Evolutionary conservation across 2,113 vertebrate species (phyloP), one percentile per base, ranked within the genome.

Genomic region (Chaenocephalus aceratus): DNA sequence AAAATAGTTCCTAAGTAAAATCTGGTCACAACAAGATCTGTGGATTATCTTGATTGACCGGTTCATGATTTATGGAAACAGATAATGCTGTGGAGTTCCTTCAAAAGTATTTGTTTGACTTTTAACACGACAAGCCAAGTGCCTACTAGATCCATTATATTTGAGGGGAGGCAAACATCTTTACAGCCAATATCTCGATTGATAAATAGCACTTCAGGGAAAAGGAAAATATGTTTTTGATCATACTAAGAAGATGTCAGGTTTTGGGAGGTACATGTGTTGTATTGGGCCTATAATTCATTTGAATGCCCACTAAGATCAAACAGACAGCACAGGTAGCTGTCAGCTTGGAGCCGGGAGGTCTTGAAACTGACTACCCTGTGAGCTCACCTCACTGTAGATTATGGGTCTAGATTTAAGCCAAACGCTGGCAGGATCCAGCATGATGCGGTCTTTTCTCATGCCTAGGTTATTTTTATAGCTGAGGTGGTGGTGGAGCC

Each of bases 401-500:
- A 86, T 83, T 72, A 70, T 60, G 30, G 59, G 86, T 68, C 75
- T 72, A 48, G n/a, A n/a, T 66, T 80, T 46, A 48, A 74, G 51
- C 74, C 52, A 74, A 72, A 70, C 62, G 58, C 54, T 62, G 82
- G 75, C 82, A 80, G 57, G 56, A 60, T 81, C 73, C 36, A 54
- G 57, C 67, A 75, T 72, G 75, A 89, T 83, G 82, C 41, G 8
- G 64, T 54, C 54, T 75, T 89, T 53, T 81, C 65, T 72, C 81
- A 77, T 84, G 75, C 83, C 77, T 82, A 76, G 81, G 75, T 86
- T 87, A 74, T 78, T 85, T 89, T 89, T 86, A 84, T 72, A 71
- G 82, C 61, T 30, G 71, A 70, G 67, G 71, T 68, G 48, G 84
- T 79, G 68, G 72, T 79, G 65, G 75, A 90, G 65, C 61, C 72